A percentile compares a stretch with the other conserved stretches of the same genome.
Evolutionary conservation across 2,113 vertebrate genomes (phyloP).

Genomic region (cat (Felis catus)): F.catus_Fca126_mat1.0 CM031412.1:22351501-22352000

Average conservation of each 20-base stretch:
- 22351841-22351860: background rate
- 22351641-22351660: background rate
- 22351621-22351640: background rate
- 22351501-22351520: no score
- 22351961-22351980: background rate
- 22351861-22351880: background rate
- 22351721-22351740: background rate
- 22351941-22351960: background rate
- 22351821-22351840: background rate
- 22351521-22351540: no score
- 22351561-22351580: no score
- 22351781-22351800: background rate
- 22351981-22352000: background rate
- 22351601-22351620: no score
- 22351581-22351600: no score
- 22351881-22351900: background rate
- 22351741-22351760: background rate
- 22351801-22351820: background rate
- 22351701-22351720: background rate
- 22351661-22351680: background rate
- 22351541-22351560: no score
- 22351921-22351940: conserved; percentile 16
- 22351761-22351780: background rate
- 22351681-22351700: background rate
- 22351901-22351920: background rate